Evolutionary conservation across 1,140 invertebrate genomes (phyloP), one percentile per base, ranked within the genome.

Genomic region (Heliconius nattereri): DNA sequence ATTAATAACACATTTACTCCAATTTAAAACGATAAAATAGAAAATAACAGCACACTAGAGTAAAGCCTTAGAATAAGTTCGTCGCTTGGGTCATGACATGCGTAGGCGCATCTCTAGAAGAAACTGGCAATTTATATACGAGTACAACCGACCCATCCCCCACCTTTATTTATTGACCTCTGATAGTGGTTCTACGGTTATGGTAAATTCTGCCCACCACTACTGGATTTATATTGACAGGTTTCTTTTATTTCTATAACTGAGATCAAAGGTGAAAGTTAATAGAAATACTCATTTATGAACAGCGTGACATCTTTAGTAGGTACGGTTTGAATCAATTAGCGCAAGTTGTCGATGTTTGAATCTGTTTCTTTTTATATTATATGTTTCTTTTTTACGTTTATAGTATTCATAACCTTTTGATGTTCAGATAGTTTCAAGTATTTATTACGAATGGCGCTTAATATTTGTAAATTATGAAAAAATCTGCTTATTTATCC

Each of bases 131-230:
- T 86, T 86, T 85, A 90, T 87, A 85, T 85, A 90, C n/a, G n/a
- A 85, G 84, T 84, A n/a, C n/a, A n/a, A 89, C 84, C 75, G 82
- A 81, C n/a, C n/a, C n/a, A n/a, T 32, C 29, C 84, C 79, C 81
- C 82, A 86, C 80, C 84, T 83, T 84, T 90, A 90, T 91, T 89
- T 89, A 89, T 91, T 88, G 85, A 82, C 82, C 80, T 84, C 75
- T 80, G 80, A 86, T 87, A 84, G 82, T 81, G 83, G 84, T 83
- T 90, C 87, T 89, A 91, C 84, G 76, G 79, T 75, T 78, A 74
- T 76, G 83, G 85, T 87, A 85, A 82, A 83, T 79, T 79, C 78
- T 60, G 71, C 73, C 79, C 40, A 80, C 83, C 79, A 81, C 57
- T 71, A 79, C 60, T 81, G 40, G 72, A 78, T 45, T 84, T 78